A percentile compares a stretch with the other conserved stretches of the same genome.
Conservation (phyloP, 2,113 vertebrate species). For the Pongo abelii region DNA sequence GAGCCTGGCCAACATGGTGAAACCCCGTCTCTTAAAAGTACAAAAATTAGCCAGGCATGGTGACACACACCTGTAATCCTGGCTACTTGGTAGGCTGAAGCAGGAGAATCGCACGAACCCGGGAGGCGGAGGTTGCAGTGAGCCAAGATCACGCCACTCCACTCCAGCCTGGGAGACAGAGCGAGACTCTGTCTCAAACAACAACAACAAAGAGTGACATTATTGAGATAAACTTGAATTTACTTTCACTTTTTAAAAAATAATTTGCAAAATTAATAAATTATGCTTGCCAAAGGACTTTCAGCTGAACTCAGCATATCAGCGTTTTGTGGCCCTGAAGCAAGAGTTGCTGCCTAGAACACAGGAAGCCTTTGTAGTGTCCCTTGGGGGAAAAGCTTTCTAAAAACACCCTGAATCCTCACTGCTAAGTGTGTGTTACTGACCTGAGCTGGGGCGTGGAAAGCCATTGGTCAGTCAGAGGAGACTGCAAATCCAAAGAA, state of each 20-base stretch:
- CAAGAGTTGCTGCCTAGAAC: neutral
- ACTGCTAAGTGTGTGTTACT: neutral
- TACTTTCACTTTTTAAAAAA: neutral
- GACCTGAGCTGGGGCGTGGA: too few relatives aligned
- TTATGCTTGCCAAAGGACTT: neutral
- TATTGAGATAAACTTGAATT: neutral
- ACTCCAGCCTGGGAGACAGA: too few relatives aligned
- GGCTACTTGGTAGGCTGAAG: too few relatives aligned
- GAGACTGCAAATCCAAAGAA: neutral
- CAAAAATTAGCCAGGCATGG: too few relatives aligned
- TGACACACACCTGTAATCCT: too few relatives aligned
- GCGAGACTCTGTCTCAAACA: too few relatives aligned
- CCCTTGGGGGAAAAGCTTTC: neutral
- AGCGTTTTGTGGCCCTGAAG: neutral
- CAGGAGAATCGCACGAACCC: too few relatives aligned
- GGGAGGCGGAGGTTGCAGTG: too few relatives aligned
- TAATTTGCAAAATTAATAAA: neutral
- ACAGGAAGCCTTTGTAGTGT: constrained; percentile 5
- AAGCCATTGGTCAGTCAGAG: neutral
- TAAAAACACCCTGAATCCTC: neutral
- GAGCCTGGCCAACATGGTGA: too few relatives aligned
- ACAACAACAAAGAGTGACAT: too few relatives aligned
- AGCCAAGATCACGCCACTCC: too few relatives aligned
- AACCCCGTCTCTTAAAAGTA: too few relatives aligned
- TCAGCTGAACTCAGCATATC: neutral